These are phyloP conservation scores for Polymixis lichenea DNA, from an alignment of 2,888 invertebrate species.

Conservation along the genomic window DNA sequence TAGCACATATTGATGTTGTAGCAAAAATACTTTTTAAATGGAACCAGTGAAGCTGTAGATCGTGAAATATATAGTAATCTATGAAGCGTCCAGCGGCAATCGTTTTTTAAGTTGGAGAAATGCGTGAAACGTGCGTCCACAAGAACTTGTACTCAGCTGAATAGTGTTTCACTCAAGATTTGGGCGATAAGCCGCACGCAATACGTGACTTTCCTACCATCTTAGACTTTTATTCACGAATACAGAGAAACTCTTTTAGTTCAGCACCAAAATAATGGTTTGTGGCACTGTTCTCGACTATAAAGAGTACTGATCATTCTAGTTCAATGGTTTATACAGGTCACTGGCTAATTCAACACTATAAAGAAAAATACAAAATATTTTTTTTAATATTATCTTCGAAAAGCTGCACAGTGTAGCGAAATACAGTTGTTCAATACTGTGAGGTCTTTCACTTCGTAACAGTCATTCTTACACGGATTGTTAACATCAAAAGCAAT, in stretches of 20 bases:
- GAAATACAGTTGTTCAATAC: not conserved
- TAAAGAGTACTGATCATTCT: not conserved
- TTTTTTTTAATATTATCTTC: not conserved
- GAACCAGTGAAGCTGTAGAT: conserved; percentile 2
- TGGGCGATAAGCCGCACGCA: conserved; percentile 4
- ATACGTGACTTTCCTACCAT: conserved; percentile 20
- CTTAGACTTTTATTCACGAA: conserved; percentile 12
- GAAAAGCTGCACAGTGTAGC: not conserved
- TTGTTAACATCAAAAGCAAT: not conserved
- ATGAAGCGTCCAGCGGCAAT: not conserved
- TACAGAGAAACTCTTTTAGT: conserved; percentile 5
- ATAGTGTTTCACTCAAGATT: conserved; percentile 10
- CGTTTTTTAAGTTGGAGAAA: conserved; percentile 17
- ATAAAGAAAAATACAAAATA: not conserved
- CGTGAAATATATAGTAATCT: conserved; percentile 6
- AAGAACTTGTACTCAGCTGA: not conserved
- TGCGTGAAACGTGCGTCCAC: conserved; percentile 11
- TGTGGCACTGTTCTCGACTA: not conserved
- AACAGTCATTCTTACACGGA: not conserved
- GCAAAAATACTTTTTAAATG: not conserved
- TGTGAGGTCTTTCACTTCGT: not conserved
- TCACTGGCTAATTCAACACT: not conserved
- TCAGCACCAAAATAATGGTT: not conserved
- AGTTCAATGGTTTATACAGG: not conserved
- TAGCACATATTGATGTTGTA: not conserved